Conservation (phyloP, 2,888 invertebrate genomes). For the Agonopterix alstromeriana region DNA sequence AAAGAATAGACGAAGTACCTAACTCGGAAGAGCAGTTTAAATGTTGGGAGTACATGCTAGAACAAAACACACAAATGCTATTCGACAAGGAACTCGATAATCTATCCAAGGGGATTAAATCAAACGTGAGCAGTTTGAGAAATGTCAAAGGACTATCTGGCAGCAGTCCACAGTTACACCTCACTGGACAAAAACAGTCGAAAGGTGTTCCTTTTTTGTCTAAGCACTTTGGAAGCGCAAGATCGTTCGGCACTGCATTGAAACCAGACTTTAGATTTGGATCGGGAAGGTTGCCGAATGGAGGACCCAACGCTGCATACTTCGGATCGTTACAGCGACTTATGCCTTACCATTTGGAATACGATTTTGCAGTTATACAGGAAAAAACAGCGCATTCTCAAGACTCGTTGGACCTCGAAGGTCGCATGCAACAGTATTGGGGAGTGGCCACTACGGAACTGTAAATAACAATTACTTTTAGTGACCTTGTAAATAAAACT, state of each 20-base stretch:
- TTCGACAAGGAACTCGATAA: constrained; percentile 93
- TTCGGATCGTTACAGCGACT: constrained; percentile 90
- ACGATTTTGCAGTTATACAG: constrained; percentile 89
- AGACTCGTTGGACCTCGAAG: constrained; percentile 88
- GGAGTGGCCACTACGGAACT: constrained; percentile 92
- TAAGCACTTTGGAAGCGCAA: constrained; percentile 87
- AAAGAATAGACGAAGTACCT: constrained; percentile 46
- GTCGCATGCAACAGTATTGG: constrained; percentile 93
- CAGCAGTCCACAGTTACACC: constrained; percentile 82
- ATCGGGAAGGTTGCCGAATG: constrained; percentile 79
- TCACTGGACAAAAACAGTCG: constrained; percentile 48
- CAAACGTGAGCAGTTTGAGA: constrained; percentile 69
- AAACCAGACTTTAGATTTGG: constrained; percentile 78
- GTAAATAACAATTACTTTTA: constrained; percentile 48
- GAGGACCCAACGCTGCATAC: constrained; percentile 91
- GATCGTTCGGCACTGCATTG: constrained; percentile 83
- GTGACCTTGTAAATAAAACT: constrained; percentile 62
- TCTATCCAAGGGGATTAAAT: constrained; percentile 79
- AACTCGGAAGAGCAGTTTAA: constrained; percentile 92
- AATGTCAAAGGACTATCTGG: constrained; percentile 80
- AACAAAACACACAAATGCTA: constrained; percentile 91
- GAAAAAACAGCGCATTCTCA: constrained; percentile 81
- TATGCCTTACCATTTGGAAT: constrained; percentile 88
- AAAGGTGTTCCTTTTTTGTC: constrained; percentile 78
- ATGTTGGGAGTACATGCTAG: constrained; percentile 96